Evolutionary conservation across 92 coral and sea anemone species (phyloP), one percentile per base, ranked within the genome.

Genomic region (Epizoanthus illoricatus): DNA sequence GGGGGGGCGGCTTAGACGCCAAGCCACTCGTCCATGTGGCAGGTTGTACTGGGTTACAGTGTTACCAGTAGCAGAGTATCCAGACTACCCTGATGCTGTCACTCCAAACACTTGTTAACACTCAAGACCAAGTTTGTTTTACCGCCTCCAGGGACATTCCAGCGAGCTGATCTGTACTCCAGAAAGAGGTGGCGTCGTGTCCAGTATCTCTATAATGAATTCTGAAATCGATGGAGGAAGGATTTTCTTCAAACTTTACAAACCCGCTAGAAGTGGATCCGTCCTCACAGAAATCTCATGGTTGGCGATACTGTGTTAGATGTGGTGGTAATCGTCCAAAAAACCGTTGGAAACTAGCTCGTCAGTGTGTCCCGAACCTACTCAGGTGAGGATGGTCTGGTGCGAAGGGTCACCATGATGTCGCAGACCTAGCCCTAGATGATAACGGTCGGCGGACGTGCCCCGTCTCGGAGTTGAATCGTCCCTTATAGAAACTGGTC

Each of bases 101-200:
- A 28, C 33, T 1, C 33, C 33, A 28, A 28, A 28, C 33, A 28
- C 33, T 28, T 28, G 33, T 28, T 28, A 28, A 28, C 33, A 28
- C 33, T 28, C 33, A 28, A 28, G 33, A 28, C 1, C 33, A 28
- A 28, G 33, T 0, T 28, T 28, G 33, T 28, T 28, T 28, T 28
- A n/a, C 71, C 75, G 47, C 75, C 75, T 43, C 58, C 75, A 5
- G 56, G 75, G 5, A 33, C 47, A 28, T 71, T 42, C 20, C 75
- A 71, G 20, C 57, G 56, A 5, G 75, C 42, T 4, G 75, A 71
- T 17, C 75, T 43, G 18, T 71, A 42, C 58, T 23, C 75, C 75
- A 7, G 33, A 28, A 28, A 28, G 33, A 28, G 33, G 33, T 28
- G 33, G 33, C 33, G 33, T 28, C 33, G 33, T 28, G 33, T 28